Evolutionary conservation across 2,797 vertebrate species (phyloP), one percentile per base, ranked within the genome.

Genomic region (Triplophysa bombifrons): DNA sequence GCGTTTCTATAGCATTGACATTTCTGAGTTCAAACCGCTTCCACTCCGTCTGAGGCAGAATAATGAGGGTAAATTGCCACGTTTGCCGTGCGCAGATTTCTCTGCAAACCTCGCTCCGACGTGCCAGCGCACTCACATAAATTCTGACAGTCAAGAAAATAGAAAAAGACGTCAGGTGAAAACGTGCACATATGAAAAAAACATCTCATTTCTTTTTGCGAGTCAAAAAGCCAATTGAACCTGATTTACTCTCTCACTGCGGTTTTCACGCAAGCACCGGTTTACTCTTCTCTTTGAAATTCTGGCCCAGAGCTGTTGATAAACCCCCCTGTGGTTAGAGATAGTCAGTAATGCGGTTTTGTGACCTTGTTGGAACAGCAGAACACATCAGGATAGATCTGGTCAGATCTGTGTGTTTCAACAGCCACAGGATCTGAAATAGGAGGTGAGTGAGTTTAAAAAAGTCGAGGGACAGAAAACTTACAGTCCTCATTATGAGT

Each of bases 21-120:
- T 76, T 76, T 76, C 22, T 48, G 53, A 16, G n/a, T 76, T 68
- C 44, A 44, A 68, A 55, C 65, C 46, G 74, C 74, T 60, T 58
- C 56, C 50, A 10, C 53, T 68, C 51, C 30, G 53, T 68, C 64
- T 48, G 22, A 58, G 22, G 51, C 17, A 68, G 53, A 68, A 68
- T 68, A 76, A 76, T 68, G 53, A 68, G 53, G 53, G 65, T 48
- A 68, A 68, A 68, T 76, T 50, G 25, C 25, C 48, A 41, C 12
- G 12, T 69, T 68, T 60, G 65, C 25, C 25, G 2, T 11, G 19
- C 41, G 46, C 65, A 60, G 13, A 60, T 68, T 55, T 44, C 65
- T 60, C 53, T 67, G 34, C 8, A 4, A 58, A 68, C 66, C 51
- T 56, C 63, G n/a, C 20, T 17, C 51, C 68, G 38, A 68, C 65